Base-by-base conservation (phyloP, 2,888 invertebrate genomes). In the Melinaea menophilus region DNA sequence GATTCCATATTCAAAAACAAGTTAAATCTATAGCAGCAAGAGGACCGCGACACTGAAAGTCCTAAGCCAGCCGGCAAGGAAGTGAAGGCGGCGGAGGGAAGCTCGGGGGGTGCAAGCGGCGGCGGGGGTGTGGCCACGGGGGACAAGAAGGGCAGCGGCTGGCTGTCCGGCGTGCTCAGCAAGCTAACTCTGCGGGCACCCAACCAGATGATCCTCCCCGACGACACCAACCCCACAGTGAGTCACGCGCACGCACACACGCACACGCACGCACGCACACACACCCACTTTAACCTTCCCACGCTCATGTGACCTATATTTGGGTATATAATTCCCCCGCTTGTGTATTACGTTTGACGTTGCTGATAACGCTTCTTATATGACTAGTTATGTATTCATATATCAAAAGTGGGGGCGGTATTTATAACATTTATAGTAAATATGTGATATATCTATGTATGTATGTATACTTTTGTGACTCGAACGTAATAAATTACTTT, bases 191-290 rank as follows among this genome's bases (percentile, higher is more conserved):
- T 95, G 61, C 95, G 95, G 73, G 94, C 96, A 55, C 97, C 96
- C 87, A 98, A 97, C 92, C 97, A 98, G 92, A 98, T 98, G 97
- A 97, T 96, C 79, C 91, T 98, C 73, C 98, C 98, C 1, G 98
- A 98, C 88, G 98, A 98, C 88, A 97, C 95, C 84, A 95, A 98
- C 90, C 97, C 97, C 69, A 91, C 95, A 69, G 96, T 97, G 91
- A 93, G 93, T 90, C 71, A 31, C 31, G 45, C 59, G 55, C 58
- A 54, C n/a, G 46, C 13, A 62, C 13, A 34, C 2, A 5, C n/a
- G 58, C 60, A 13, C 46, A 41, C 45, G 11, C 57, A 56, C 34
- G 33, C 56, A 12, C 58, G 41, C 41, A 41, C 37, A 41, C 34
- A 22, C 59, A 46, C 41, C 5, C 66, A 51, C 63, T 9, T 73